Evolutionary conservation across 1,140 invertebrate species (phyloP).

Genomic region (Pristionchus pacificus): DNA sequence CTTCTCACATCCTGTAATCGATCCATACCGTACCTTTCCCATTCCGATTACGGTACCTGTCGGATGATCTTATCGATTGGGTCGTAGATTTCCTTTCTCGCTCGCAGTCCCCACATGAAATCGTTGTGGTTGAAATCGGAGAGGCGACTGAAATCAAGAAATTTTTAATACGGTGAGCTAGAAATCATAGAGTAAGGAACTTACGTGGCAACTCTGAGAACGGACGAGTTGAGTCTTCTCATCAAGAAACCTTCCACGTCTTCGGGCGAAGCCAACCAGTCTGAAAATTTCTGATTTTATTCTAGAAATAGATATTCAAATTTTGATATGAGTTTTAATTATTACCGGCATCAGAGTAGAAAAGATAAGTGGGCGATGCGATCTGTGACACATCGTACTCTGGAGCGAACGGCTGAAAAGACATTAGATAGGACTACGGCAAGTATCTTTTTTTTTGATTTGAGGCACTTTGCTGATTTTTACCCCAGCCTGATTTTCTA

Average conservation of each 20-base stretch:
- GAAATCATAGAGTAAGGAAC: neutral
- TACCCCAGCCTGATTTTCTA: too few relatives aligned
- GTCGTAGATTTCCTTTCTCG: conserved; percentile 43
- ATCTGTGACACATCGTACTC: conserved; percentile 29
- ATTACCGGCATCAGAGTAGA: conserved; percentile 43
- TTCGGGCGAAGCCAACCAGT: conserved; percentile 35
- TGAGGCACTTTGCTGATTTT: too few relatives aligned
- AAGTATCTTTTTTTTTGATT: too few relatives aligned
- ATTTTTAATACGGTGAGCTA: neutral
- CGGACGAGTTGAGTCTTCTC: conserved; percentile 6
- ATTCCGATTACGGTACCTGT: neutral
- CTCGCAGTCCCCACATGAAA: conserved; percentile 47
- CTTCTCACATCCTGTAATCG: too few relatives aligned
- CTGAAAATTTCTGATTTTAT: too few relatives aligned
- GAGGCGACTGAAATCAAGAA: neutral
- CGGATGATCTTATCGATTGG: conserved; percentile 39
- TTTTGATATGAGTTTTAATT: too few relatives aligned
- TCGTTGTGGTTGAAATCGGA: conserved; percentile 47
- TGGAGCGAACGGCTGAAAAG: conserved; percentile 24
- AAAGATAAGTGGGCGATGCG: conserved; percentile 34
- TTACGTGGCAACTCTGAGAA: conserved; percentile 29
- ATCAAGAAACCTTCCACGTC: conserved; percentile 39
- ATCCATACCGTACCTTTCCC: too few relatives aligned
- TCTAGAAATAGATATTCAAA: too few relatives aligned
- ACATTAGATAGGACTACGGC: too few relatives aligned